phyloP scores from a whole-genome alignment of 2,113 vertebrate species.

The Daphoenositta chrysoptera region DNA sequence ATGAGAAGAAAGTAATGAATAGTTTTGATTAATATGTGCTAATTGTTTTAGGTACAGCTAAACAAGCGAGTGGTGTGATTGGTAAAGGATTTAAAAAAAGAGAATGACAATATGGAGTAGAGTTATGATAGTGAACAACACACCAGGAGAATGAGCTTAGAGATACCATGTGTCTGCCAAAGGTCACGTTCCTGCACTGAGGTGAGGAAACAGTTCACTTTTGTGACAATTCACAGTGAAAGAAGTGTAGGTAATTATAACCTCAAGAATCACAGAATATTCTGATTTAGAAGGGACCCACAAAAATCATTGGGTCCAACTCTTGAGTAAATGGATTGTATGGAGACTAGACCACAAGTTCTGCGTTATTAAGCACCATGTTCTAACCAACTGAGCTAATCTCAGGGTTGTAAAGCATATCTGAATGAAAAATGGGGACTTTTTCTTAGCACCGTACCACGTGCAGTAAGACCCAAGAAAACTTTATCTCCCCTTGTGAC shows the following conservation, averaged over 20 bases:
- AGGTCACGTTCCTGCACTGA: accelerated
- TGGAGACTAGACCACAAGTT: neutral
- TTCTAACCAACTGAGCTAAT: neutral
- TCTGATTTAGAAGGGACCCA: neutral
- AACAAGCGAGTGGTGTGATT: accelerated
- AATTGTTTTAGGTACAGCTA: neutral
- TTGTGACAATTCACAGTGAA: neutral
- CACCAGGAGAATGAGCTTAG: neutral
- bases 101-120: accelerated
- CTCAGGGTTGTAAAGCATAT: neutral
- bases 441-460: neutral
- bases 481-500: no score
- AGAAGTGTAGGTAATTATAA: neutral
- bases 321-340: neutral
- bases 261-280: neutral
- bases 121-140: no score
- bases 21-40: neutral
- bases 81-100: neutral
- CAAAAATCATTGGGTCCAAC: no score
- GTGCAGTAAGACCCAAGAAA: neutral
- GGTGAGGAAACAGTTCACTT: neutral
- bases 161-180: neutral
- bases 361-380: neutral
- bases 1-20: neutral
- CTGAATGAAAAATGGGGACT: neutral